phyloP scores from a whole-genome alignment of 2,888 invertebrate genomes.

The Oegoconia quadripuncta region DNA sequence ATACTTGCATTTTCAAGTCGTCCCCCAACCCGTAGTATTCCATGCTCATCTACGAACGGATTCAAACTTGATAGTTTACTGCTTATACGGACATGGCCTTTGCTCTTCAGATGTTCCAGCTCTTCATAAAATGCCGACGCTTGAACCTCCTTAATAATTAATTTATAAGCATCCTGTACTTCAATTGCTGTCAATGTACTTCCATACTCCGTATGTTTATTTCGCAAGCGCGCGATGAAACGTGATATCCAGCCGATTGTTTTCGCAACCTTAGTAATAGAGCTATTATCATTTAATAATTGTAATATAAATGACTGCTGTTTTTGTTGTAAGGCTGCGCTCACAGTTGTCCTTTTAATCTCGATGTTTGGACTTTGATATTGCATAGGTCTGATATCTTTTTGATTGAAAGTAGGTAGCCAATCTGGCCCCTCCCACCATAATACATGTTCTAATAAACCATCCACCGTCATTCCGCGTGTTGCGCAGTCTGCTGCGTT shows the following conservation, averaged over 20 bases:
- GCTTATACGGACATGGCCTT: not conserved
- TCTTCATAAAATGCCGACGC: not conserved
- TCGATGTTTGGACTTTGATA: not conserved
- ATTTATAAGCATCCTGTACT: not conserved
- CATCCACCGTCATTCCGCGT: not conserved
- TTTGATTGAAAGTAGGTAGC: not conserved
- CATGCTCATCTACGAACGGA: not conserved
- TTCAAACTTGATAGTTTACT: not conserved
- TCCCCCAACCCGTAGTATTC: too few relatives aligned
- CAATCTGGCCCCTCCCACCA: not conserved
- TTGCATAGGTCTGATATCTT: not conserved
- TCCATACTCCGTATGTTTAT: too few relatives aligned
- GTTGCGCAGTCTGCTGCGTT: conserved; percentile 21
- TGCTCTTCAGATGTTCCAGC: not conserved
- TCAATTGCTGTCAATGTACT: not conserved
- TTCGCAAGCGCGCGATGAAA: not conserved
- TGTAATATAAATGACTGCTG: not conserved
- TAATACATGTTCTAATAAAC: not conserved
- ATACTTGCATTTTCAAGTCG: too few relatives aligned
- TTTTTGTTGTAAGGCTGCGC: not conserved
- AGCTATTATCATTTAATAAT: too few relatives aligned
- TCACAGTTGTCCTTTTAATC: not conserved
- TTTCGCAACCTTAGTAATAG: too few relatives aligned
- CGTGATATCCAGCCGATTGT: too few relatives aligned
- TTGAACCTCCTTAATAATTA: not conserved